phyloP scores from a whole-genome alignment of 2,113 vertebrate genomes.

The Daubentonia madagascariensis region DNA sequence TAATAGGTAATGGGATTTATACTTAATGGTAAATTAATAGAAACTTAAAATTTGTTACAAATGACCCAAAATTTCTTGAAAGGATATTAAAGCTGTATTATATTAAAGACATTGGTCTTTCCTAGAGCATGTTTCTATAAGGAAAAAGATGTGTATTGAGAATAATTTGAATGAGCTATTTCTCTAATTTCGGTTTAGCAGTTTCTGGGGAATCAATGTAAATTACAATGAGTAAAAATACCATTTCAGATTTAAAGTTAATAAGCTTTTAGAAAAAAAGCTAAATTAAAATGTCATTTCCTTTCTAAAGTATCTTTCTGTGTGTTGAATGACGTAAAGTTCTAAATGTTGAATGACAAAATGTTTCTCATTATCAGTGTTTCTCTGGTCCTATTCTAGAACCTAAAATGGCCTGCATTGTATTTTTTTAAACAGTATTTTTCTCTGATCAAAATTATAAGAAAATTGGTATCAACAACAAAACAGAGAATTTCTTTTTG shows the following conservation, averaged over 20 bases:
- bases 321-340: neutral
- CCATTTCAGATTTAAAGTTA: conserved; percentile 7
- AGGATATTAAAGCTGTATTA: neutral
- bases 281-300: conserved; percentile 24
- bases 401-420: neutral
- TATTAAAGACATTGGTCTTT: neutral
- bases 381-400: neutral
- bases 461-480: neutral
- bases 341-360: neutral
- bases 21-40: neutral
- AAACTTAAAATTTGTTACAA: conserved; percentile 1
- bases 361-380: neutral
- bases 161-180: neutral
- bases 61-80: neutral
- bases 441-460: neutral
- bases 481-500: neutral
- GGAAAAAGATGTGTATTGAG: neutral
- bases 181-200: neutral
- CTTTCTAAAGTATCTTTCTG: neutral
- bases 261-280: conserved; percentile 1
- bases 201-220: neutral
- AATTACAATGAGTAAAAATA: neutral
- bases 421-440: neutral
- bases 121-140: neutral
- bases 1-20: neutral